A percentile compares a stretch with the other conserved stretches of the same genome.
Evolutionary conservation across 2,113 vertebrate species (phyloP).

Genomic region (Columba janthina): DNA sequence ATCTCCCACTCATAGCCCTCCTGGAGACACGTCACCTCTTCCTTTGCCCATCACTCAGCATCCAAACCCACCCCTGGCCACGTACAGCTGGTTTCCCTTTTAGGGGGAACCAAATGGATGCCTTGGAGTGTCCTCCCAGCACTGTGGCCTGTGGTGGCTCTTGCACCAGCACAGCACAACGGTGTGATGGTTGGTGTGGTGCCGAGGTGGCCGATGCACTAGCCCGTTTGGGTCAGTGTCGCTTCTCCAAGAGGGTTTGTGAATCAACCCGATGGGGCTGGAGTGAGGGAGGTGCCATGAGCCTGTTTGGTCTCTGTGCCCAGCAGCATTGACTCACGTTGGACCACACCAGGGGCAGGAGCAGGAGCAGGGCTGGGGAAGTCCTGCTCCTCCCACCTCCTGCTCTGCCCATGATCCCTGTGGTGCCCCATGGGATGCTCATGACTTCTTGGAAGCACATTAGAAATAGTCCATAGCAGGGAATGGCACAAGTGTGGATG

Average conservation of each 20-base stretch:
- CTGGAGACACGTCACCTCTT: not conserved
- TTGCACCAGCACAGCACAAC: not conserved
- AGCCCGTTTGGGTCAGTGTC: fast-evolving
- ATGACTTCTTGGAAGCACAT: not conserved
- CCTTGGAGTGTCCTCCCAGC: not conserved
- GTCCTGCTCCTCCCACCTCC: not conserved
- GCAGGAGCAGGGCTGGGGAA: not conserved
- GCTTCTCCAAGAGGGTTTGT: not conserved
- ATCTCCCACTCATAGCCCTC: fast-evolving
- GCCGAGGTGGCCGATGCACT: fast-evolving
- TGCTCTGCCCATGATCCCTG: not conserved
- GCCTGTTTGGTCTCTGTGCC: not conserved
- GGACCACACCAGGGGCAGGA: not conserved
- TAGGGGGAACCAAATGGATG: fast-evolving
- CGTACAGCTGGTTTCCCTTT: fast-evolving
- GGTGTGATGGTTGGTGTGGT: fast-evolving
- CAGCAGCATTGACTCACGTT: fast-evolving
- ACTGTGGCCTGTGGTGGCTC: not conserved
- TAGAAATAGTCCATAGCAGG: not conserved
- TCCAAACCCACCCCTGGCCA: not conserved
- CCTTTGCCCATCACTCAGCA: not conserved
- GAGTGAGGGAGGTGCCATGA: not conserved
- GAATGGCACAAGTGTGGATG: too few relatives aligned
- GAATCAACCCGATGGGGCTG: not conserved
- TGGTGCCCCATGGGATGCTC: not conserved